Percentiles rank a stretch among this genome's conserved stretches.
phyloP scores from a whole-genome alignment of 2,888 invertebrate species.

The Perdita meconis region DNA sequence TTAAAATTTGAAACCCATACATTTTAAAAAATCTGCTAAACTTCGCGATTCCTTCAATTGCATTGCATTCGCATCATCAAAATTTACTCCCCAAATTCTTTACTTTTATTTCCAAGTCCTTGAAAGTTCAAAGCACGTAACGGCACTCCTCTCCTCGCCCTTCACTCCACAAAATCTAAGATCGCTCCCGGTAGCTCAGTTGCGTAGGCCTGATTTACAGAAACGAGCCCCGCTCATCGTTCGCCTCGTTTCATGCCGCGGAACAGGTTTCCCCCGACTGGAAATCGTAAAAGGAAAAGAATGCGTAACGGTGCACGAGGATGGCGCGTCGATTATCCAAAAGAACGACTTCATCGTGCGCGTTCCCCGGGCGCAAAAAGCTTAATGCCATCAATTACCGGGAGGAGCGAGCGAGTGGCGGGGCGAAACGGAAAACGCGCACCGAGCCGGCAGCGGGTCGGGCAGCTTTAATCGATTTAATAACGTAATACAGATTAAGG shows the following conservation, averaged over 20 bases:
- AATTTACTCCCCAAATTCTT: no score
- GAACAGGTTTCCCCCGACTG: constrained; percentile 5
- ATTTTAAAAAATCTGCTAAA: no score
- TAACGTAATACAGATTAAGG: constrained; percentile 38
- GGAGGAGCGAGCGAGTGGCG: no score
- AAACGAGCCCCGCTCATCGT: neutral
- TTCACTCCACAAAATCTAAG: no score
- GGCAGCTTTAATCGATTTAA: constrained; percentile 35
- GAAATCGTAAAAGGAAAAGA: neutral
- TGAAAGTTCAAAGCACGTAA: no score
- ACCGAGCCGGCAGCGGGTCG: neutral
- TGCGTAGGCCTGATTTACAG: no score
- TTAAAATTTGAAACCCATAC: no score
- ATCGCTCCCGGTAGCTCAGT: no score
- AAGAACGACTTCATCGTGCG: neutral
- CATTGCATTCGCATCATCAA: no score
- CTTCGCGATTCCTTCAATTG: no score
- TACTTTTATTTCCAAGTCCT: no score
- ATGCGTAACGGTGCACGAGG: constrained; percentile 10
- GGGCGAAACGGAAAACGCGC: constrained; percentile 12
- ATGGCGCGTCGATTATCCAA: constrained; percentile 1
- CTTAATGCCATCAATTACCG: constrained; percentile 18
- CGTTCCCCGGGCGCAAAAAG: neutral
- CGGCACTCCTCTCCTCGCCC: no score
- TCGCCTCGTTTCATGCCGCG: neutral